A percentile compares a stretch with the other conserved stretches of the same genome.
Conservation (phyloP, 1,140 invertebrate genomes). For the Zaprionus ornatus region DNA sequence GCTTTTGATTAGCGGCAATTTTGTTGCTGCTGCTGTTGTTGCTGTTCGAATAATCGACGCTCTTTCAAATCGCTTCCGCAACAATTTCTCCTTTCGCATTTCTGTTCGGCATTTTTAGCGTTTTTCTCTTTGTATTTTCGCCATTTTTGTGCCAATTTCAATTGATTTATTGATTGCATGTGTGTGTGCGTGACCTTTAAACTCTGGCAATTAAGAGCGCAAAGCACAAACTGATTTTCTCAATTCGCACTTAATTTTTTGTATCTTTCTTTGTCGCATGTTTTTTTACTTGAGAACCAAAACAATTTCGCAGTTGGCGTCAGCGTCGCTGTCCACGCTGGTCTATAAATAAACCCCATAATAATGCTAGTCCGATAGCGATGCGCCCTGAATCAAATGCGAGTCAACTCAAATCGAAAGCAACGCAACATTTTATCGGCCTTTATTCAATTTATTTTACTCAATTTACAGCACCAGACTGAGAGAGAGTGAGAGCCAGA, state of each 20-base stretch:
- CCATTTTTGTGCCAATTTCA: conserved; percentile 22
- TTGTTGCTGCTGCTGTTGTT: conserved; percentile 38
- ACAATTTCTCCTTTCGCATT: conserved; percentile 46
- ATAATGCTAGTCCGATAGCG: conserved; percentile 7
- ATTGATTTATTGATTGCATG: conserved; percentile 63
- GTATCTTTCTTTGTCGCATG: not conserved
- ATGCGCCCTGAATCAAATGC: conserved; percentile 15
- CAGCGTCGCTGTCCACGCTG: not conserved
- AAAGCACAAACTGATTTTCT: not conserved
- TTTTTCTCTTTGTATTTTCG: conserved; percentile 11
- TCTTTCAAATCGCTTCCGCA: conserved; percentile 35
- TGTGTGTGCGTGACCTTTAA: conserved; percentile 35
- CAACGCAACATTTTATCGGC: conserved; percentile 14
- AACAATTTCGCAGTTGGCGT: not conserved
- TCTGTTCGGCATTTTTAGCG: not conserved
- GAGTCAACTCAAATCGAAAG: conserved; percentile 40
- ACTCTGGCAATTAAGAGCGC: conserved; percentile 34
- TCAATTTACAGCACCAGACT: not conserved
- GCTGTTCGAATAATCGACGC: conserved; percentile 45
- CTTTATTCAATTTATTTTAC: conserved; percentile 26
- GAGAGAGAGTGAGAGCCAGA: not conserved
- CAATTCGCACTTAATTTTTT: conserved; percentile 25
- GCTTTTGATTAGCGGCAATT: conserved; percentile 75
- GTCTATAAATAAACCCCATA: conserved; percentile 51
- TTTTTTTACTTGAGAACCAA: conserved; percentile 8